Base-by-base conservation (phyloP, 2,113 vertebrate species). In the Rhinoptilus africanus region DNA sequence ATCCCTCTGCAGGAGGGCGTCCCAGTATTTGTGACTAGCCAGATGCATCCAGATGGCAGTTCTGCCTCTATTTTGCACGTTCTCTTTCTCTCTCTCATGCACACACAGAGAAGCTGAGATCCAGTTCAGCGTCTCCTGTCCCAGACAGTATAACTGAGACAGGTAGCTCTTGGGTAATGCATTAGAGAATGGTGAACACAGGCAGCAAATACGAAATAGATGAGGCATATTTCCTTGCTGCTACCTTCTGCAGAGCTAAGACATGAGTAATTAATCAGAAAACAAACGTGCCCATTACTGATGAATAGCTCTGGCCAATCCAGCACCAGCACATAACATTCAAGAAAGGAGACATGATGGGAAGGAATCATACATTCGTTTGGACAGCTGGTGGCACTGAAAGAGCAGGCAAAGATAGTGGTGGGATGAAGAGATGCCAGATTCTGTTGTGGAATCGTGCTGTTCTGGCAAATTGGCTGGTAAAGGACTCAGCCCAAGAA, bases 331-430 rank as follows among this genome's bases (percentile, higher is more conserved):
- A 79, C 1, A 1, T 37, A 95, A 75, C 6, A 17, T 34, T 81
- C 30, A 41, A 37, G 56, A 86, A 68, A 93, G 64, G 17, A 77
- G 85, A 63, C 26, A 22, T 7, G 19, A 67, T 69, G 60, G 35
- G 20, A 95, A 10, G 26, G 53, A 68, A 81, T 89, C 37, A 68
- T 91, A 64, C 60, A 43, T 87, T 68, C 5, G 2, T 95, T 79
- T 91, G 89, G 94, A 97, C 92, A 93, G 94, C 86, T 97, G 95
- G 94, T 96, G 91, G 97, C 95, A 96, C 94, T 97, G 96, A 79
- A 92, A 85, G 92, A 93, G 84, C 91, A 97, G 73, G 50, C 86
- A 91, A 87, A 28, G 56, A 91, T 32, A 86, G 68, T 20, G 43
- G 37, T 77, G 72, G 68, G n/a, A 86, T 59, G 68, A 86, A 92